Base-by-base conservation (phyloP, 2,797 vertebrate species). In the Cirrhinus mrigala region DNA sequence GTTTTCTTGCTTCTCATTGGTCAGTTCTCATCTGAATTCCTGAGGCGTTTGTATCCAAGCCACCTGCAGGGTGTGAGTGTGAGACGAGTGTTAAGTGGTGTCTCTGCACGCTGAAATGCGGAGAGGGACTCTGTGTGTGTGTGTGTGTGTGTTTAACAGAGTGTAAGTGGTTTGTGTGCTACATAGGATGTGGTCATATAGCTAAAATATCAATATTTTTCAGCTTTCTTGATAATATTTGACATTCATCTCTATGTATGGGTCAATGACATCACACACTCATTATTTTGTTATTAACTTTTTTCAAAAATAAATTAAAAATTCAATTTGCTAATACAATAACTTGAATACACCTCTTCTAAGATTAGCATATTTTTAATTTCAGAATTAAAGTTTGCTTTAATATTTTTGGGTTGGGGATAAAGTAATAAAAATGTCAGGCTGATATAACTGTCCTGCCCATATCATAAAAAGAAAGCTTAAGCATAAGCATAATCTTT, bases 11-110 rank as follows among this genome's bases (percentile, higher is more conserved):
- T 83, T 75, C 69, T 60, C 60, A 64, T 64, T 29, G 60, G 60
- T 64, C 60, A 64, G 27, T 64, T 64, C 24, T 64, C 69, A 60
- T 73, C 54, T 73, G 81, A 73, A 60, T 77, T 84, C 74, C 60
- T 77, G 37, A 83, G 58, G 27, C 20, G n/a, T 78, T 78, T 15
- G 22, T 77, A 33, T 83, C 54, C 46, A 83, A 76, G 60, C 58
- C 71, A 83, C 82, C 71, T 75, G 82, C 82, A 76, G 82, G 22
- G 82, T 76, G 71, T 24, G 58, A 66, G 71, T 83, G 81, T 83
- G 82, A 83, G 82, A 66, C 22, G 22, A 54, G 82, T 83, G 71
- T 76, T 83, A 83, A 66, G 60, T 83, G 71, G 29, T 52, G 58
- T 83, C 71, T 76, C 40, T 54, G 33, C 29, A 83, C 48, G 7